These are phyloP conservation scores for Microcaecilia unicolor DNA, from an alignment of 2,797 vertebrate species.

Conservation along the genomic window DNA sequence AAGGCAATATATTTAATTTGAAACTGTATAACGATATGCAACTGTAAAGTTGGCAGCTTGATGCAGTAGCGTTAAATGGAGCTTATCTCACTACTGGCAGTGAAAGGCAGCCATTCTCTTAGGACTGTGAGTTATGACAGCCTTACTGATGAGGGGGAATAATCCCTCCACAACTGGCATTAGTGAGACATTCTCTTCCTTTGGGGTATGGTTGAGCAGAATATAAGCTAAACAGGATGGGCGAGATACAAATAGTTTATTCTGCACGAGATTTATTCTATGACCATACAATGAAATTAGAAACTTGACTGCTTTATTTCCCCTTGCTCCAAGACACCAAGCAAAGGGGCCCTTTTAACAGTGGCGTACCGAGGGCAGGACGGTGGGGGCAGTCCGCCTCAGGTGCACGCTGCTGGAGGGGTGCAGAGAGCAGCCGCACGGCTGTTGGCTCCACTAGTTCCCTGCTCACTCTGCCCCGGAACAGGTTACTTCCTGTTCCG, in stretches of 20 bases:
- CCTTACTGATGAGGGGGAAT: conserved; percentile 30
- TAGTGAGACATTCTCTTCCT: conserved; percentile 2
- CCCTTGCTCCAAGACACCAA: no score
- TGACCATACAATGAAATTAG: background rate
- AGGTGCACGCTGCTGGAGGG: no score
- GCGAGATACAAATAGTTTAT: background rate
- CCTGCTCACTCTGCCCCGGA: no score
- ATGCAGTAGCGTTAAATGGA: conserved; percentile 21
- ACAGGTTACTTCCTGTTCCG: no score
- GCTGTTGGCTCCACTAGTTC: no score
- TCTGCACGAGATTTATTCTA: conserved; percentile 5
- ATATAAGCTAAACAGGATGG: background rate
- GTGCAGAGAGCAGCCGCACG: no score
- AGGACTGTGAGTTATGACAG: conserved; percentile 44
- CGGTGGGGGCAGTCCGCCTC: no score
- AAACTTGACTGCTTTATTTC: no score
- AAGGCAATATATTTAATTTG: no score
- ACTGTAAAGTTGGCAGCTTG: conserved; percentile 37
- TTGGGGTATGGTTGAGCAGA: background rate
- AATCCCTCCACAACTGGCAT: conserved; percentile 24
- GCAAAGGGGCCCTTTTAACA: no score
- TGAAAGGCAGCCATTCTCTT: conserved; percentile 41
- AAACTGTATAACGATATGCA: conserved; percentile 24
- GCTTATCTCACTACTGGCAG: conserved; percentile 42
- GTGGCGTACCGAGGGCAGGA: no score